Evolutionary conservation across 2,113 vertebrate genomes (phyloP).

Genomic region (Hemiscyllium ocellatum): DNA sequence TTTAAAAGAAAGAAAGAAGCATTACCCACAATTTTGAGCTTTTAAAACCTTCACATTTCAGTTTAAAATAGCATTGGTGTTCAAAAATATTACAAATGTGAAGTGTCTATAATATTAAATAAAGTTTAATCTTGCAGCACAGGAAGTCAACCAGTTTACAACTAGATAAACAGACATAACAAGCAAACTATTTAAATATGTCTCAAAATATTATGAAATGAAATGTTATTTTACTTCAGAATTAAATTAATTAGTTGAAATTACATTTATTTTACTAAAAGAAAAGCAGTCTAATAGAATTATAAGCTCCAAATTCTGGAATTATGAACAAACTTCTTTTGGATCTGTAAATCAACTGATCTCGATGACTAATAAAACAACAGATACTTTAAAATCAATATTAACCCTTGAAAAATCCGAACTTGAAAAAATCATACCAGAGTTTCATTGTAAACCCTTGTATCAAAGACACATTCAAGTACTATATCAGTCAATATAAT

Average conservation of each 20-base stretch:
- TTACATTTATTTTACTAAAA: background rate
- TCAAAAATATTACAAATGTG: background rate
- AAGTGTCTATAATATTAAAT: background rate
- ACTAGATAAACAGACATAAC: background rate
- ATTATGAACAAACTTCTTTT: background rate
- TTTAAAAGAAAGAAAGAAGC: constrained; percentile 48
- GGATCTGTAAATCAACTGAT: background rate
- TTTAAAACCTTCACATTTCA: background rate
- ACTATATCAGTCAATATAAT: background rate
- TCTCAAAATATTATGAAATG: background rate
- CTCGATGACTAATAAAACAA: background rate
- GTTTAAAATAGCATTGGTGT: background rate
- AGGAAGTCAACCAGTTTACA: background rate
- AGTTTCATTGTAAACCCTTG: background rate
- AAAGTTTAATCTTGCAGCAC: background rate
- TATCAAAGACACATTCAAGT: background rate
- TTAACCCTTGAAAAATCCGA: background rate
- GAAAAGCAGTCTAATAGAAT: background rate
- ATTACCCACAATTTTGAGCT: background rate
- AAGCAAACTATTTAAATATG: background rate
- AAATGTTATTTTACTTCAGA: background rate
- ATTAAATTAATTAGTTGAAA: background rate
- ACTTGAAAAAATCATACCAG: background rate
- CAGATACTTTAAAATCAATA: background rate
- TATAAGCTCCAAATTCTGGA: background rate